These are phyloP conservation scores for Eretmocerus hayati DNA, from an alignment of 2,888 invertebrate species.

Conservation along the genomic window DNA sequence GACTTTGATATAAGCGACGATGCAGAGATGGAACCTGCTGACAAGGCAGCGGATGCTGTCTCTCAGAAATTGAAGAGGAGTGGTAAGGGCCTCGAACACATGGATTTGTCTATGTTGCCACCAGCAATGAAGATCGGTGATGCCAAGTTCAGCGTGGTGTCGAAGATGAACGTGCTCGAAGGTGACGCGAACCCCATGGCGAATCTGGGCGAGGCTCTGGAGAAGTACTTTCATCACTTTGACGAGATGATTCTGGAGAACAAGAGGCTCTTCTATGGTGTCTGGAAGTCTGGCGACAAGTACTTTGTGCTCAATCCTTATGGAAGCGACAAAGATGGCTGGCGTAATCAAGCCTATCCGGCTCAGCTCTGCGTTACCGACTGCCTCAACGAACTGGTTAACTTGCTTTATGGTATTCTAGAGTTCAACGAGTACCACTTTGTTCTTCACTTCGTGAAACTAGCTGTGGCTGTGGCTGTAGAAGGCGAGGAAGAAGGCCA, in stretches of 20 bases:
- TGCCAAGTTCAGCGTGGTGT: slow-evolving; percentile 27
- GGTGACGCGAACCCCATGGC: slow-evolving; percentile 37
- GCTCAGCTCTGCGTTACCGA: slow-evolving; percentile 33
- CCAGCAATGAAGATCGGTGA: slow-evolving; percentile 29
- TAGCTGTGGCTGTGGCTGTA: slow-evolving; percentile 30
- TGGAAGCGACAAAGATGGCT: slow-evolving; percentile 36
- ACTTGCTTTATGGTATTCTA: slow-evolving; percentile 33
- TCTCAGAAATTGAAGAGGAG: background rate
- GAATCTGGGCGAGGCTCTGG: slow-evolving; percentile 39
- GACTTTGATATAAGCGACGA: slow-evolving; percentile 12
- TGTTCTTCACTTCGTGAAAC: slow-evolving; percentile 31
- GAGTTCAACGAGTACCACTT: slow-evolving; percentile 37
- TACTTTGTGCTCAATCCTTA: slow-evolving; percentile 41
- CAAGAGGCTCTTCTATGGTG: slow-evolving; percentile 32
- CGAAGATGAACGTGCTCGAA: slow-evolving; percentile 27
- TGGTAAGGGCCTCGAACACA: slow-evolving; percentile 23
- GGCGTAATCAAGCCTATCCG: slow-evolving; percentile 30
- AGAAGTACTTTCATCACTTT: slow-evolving; percentile 34
- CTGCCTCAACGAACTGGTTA: slow-evolving; percentile 32
- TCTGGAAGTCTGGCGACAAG: slow-evolving; percentile 32
- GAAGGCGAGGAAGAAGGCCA: slow-evolving; percentile 24
- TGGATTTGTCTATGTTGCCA: slow-evolving; percentile 36
- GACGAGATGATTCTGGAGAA: slow-evolving; percentile 37
- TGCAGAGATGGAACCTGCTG: slow-evolving; percentile 4
- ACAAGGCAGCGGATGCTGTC: background rate